phyloP scores from a whole-genome alignment of 2,888 invertebrate species.

The Nebria brevicollis region DNA sequence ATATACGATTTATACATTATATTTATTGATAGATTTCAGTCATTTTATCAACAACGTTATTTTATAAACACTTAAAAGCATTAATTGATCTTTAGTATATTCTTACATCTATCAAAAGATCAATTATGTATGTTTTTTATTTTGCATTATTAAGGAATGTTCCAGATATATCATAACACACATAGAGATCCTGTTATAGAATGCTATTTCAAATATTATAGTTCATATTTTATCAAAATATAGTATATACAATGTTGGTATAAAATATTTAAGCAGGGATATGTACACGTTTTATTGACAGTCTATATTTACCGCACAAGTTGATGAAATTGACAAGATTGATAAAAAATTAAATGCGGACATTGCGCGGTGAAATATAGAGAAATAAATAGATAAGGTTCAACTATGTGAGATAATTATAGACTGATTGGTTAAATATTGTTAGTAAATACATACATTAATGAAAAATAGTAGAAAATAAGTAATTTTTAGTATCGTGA shows the following conservation, averaged over 20 bases:
- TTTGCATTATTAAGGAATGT: neutral
- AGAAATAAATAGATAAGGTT: neutral
- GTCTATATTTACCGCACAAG: slow-evolving; percentile 37
- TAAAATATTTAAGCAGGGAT: slow-evolving; percentile 60
- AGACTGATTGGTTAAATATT: slow-evolving; percentile 13
- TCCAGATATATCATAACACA: slow-evolving; percentile 7
- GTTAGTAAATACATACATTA: slow-evolving; percentile 12
- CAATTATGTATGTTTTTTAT: neutral
- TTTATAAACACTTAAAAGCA: slow-evolving; percentile 41
- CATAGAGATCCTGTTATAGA: slow-evolving; percentile 4
- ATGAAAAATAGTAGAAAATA: neutral
- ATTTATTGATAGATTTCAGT: slow-evolving; percentile 43
- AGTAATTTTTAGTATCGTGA: neutral
- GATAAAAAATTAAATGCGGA: neutral
- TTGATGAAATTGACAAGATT: slow-evolving; percentile 32
- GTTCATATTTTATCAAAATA: slow-evolving; percentile 60
- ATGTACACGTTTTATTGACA: slow-evolving; percentile 58
- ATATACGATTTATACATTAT: slow-evolving; percentile 16
- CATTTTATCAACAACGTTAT: slow-evolving; percentile 35
- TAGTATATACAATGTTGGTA: slow-evolving; percentile 62
- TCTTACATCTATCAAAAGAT: neutral
- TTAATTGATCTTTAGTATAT: slow-evolving; percentile 11
- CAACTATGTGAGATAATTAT: slow-evolving; percentile 34
- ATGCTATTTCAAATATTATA: slow-evolving; percentile 49
- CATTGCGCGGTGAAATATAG: neutral